phyloP scores from a whole-genome alignment of 2,113 vertebrate genomes.

The Callipepla squamata region DNA sequence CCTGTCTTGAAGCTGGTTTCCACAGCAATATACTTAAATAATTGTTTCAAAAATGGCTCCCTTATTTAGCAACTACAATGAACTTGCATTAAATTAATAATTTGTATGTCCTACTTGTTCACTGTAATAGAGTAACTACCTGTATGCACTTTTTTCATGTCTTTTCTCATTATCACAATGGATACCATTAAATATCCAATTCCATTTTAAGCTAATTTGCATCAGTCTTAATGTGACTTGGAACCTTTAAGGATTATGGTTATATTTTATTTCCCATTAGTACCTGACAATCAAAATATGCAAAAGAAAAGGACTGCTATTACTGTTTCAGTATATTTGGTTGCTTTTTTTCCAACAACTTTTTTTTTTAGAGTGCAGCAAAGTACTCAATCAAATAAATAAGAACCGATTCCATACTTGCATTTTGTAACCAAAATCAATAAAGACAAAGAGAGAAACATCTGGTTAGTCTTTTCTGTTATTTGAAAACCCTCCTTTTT shows the following conservation, averaged over 20 bases:
- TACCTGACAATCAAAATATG: slow-evolving; percentile 29
- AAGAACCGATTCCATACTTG: not conserved
- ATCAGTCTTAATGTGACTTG: not conserved
- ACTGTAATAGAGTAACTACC: not conserved
- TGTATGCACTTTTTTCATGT: slow-evolving; percentile 11
- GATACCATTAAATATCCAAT: not conserved
- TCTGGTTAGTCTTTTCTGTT: not conserved
- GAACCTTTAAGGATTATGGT: slow-evolving; percentile 1
- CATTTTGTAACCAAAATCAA: not conserved
- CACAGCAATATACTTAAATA: not conserved
- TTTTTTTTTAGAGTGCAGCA: not conserved
- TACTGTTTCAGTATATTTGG: not conserved
- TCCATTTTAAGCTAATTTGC: slow-evolving; percentile 20
- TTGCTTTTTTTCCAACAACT: not conserved
- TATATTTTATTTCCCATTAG: slow-evolving; percentile 37
- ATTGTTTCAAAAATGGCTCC: not conserved
- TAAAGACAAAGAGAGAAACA: not conserved
- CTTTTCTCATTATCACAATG: slow-evolving; percentile 29
- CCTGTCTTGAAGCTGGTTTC: too few species aligned
- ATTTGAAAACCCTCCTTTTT: not conserved
- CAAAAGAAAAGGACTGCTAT: not conserved
- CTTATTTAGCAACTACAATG: not conserved
- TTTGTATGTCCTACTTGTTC: not conserved
- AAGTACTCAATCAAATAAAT: slow-evolving; percentile 1
- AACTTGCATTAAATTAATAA: slow-evolving; percentile 12